Base-by-base conservation (phyloP, 2,797 vertebrate genomes). In the Morus bassanus region DNA sequence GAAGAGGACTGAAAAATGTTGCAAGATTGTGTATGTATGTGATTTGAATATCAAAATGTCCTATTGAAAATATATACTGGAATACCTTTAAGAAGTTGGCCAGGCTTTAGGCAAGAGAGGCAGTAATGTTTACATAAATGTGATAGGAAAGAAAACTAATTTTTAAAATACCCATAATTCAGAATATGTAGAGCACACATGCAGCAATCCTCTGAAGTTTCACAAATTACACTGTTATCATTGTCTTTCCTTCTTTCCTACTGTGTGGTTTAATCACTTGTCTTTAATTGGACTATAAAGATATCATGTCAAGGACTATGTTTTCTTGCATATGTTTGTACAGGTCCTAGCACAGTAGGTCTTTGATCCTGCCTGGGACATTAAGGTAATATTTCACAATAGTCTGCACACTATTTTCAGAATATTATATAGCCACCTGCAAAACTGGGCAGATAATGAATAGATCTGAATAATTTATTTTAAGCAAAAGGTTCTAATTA, bases 401-500 rank as follows among this genome's bases (percentile, higher is more conserved):
- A 85, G 61, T 46, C 27, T n/a, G 48, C 28, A 78, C 10, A 31
- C 18, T 88, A 53, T 69, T 95, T 88, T 83, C 64, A 43, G 87
- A 85, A 37, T 85, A 73, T 83, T 85, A 51, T 72, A 84, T 53
- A 91, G 37, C 18, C 30, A 88, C 65, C 60, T 92, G 43, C 12
- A 93, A 94, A 92, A 51, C 30, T 59, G 24, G 76, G 68, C 82
- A 89, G 73, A 93, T 84, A 95, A 91, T 75, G 82, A 91, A 94
- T 89, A 92, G 75, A 81, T 64, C 25, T 93, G 69, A 97, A 94
- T 96, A 93, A 97, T 94, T 96, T 88, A 94, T 92, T 96, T 93
- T 74, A 85, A 80, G 50, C 3, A 94, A 92, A 92, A 96, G 37
- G 41, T 94, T 92, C 75, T 91, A 96, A 94, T 95, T 89, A 94